Evolutionary conservation across 2,113 vertebrate species (phyloP), one percentile per base, ranked within the genome.

Genomic region (Prolemur simus): DNA sequence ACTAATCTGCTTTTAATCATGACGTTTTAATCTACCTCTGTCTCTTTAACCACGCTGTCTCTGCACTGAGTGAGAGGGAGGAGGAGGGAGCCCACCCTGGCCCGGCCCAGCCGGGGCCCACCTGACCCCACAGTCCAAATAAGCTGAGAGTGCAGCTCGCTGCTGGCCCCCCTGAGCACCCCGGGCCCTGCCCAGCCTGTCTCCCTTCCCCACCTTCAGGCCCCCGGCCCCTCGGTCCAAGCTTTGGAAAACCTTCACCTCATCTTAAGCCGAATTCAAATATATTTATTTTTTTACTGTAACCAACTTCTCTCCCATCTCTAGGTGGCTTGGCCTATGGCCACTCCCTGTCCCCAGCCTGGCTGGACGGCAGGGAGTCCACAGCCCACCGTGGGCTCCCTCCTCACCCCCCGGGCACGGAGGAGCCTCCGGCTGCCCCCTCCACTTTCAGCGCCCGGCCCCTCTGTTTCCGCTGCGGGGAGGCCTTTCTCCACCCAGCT

Each of bases 1-100:
- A 98, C 98, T 98, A 98, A 98, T 98, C 98, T 98, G 98, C 98
- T 99, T 98, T 98, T 98, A 98, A 99, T 99, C 99, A 98, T 98
- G 98, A 99, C 98, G 99, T 99, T 98, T 99, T 99, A 99, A 99
- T 99, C 99, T 99, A 99, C 99, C 99, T 99, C 99, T 99, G 99
- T 99, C 99, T 99, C 98, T 98, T 98, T 98, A 98, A 98, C 98
- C 98, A 92, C 96, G 98, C 99, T 99, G 98, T 98, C 99, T 99
- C 98, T 98, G 99, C 99, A 99, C 98, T 97, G 92, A 98, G 91
- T 71, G 91, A 83, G 17, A 74, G 87, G 89, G 95, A 97, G 95
- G 91, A 96, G 93, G 91, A 92, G 93, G 94, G 90, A 94, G 92
- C 77, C 96, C 34, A 8, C 82, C 18, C 76, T 42, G 87, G 76